Evolutionary conservation across 2,113 vertebrate genomes (phyloP).

Genomic region (Mormyrus iriodes): DNA sequence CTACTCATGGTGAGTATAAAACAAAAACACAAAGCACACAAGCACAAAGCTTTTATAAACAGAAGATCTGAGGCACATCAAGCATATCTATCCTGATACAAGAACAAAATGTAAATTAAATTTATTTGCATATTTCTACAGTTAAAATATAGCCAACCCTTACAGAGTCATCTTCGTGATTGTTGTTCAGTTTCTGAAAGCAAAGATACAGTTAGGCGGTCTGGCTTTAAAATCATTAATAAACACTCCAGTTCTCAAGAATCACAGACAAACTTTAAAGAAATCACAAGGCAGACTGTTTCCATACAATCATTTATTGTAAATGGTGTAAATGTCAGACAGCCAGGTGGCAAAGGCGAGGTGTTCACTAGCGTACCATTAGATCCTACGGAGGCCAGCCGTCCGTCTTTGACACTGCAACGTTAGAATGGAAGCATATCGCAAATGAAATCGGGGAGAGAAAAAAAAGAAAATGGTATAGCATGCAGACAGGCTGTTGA

Average conservation of each 20-base stretch:
- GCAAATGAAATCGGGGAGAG: constrained; percentile 14
- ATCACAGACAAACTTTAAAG: background rate
- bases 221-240: background rate
- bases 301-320: constrained; percentile 79
- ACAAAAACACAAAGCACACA: background rate
- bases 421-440: background rate
- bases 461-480: constrained; percentile 20
- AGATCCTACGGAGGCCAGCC: background rate
- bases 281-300: constrained; percentile 18
- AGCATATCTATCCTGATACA: background rate
- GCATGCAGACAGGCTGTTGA: constrained; percentile 29
- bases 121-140: background rate
- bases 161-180: background rate
- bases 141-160: background rate
- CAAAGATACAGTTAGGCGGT: background rate
- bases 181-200: background rate
- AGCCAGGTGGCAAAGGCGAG: constrained; percentile 31
- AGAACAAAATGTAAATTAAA: background rate
- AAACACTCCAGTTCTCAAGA: background rate
- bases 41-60: background rate
- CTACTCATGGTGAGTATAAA: background rate
- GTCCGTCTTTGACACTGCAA: constrained; percentile 19
- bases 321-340: constrained; percentile 75
- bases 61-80: background rate
- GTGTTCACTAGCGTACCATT: background rate